These are phyloP conservation scores for Pseudolaguvia tuberculata DNA, from an alignment of 2,113 vertebrate genomes.

Conservation along the genomic window DNA sequence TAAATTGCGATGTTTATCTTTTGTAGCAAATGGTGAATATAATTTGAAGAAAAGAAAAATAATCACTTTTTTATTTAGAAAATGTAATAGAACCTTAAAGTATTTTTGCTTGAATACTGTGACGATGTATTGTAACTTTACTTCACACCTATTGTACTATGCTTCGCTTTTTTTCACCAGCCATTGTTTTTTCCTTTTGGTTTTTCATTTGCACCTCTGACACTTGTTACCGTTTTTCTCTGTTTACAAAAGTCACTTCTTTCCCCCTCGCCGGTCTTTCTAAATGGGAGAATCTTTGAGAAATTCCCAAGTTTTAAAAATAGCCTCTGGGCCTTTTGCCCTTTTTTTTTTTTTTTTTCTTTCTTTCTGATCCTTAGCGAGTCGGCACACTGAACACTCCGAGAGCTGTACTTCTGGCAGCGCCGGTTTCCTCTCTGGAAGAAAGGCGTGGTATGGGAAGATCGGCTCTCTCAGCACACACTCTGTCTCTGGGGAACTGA, in stretches of 20 bases:
- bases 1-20: no score
- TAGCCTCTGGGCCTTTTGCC: slow-evolving; percentile 37
- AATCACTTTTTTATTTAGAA: no score
- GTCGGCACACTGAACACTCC: slow-evolving; percentile 36
- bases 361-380: slow-evolving; percentile 36
- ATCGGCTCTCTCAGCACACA: slow-evolving; percentile 47
- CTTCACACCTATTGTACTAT: no score
- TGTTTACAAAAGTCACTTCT: slow-evolving; percentile 36
- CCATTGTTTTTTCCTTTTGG: no score
- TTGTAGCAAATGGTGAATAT: no score
- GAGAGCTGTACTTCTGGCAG: slow-evolving; percentile 47
- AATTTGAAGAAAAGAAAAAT: no score
- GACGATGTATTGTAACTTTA: no score
- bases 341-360: no score
- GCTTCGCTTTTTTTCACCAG: no score
- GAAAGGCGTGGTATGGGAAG: slow-evolving; percentile 53
- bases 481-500: slow-evolving; percentile 46
- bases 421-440: slow-evolving; percentile 49
- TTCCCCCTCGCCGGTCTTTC: slow-evolving; percentile 22
- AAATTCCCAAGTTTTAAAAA: slow-evolving; percentile 52
- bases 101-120: no score
- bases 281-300: slow-evolving; percentile 40
- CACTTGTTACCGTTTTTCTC: slow-evolving; percentile 14
- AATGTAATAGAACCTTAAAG: no score
- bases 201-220: not conserved